Evolutionary conservation across 1,140 invertebrate species (phyloP), one percentile per base, ranked within the genome.

Genomic region (Cydia splendana): DNA sequence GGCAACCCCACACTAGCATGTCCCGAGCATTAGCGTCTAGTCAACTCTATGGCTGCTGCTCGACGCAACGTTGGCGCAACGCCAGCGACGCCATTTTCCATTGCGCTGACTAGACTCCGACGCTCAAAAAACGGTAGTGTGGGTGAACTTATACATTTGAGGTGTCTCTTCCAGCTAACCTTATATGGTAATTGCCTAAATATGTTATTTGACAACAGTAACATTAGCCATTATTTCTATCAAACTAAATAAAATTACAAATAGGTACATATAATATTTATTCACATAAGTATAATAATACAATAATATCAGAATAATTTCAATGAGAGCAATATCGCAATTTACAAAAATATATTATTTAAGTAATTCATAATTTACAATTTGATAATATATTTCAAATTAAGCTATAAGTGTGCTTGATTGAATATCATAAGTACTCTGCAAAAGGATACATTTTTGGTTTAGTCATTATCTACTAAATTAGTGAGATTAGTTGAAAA

Each of bases 301-400:
- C 2, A 18, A 20, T 28, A 69, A 18, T 71, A 71, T 71, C 67
- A 71, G 67, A 71, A 69, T 69, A 69, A n/a, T 71, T 71, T 45
- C 4, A 71, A 42, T 71, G 30, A 71, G 57, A 62, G 57, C 81
- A 82, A 87, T 85, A 85, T 85, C 81, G 78, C 76, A 83, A 83
- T 81, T 80, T 87, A 87, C 77, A 87, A 87, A 87, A 87, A 85
- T 87, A 84, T 82, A 48, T 78, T 67, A 78, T 78, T 80, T 77
- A 80, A 84, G 38, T 79, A 71, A 51, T 76, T 30, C 45, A 30
- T 79, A 71, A 51, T 76, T 30, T 48, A 20, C 45, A 74, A 15
- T 45, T 45, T 67, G 51, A 69, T 65, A 69, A 34, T 28, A 30
- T 57, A 10, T 42, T 65, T 13, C 1, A 15, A 53, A 28, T 53